These are phyloP conservation scores for Aphelinus certus DNA, from an alignment of 1,140 invertebrate species.

Conservation along the genomic window DNA sequence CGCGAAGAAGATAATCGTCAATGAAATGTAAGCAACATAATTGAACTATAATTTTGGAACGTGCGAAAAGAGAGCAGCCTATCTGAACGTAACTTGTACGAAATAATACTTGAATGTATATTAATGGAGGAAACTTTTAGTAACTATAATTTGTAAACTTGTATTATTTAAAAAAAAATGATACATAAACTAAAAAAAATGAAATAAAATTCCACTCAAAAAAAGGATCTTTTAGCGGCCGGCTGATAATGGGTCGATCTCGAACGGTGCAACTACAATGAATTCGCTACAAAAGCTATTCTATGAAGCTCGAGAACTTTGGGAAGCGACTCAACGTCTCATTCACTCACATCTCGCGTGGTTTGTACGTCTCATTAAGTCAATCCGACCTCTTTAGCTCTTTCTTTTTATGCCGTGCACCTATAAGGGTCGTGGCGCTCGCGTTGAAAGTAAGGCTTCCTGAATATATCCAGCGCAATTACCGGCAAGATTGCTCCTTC, in stretches of 20 bases:
- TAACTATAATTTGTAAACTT: too few relatives aligned
- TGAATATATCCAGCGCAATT: conserved; percentile 33
- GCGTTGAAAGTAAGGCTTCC: conserved; percentile 10
- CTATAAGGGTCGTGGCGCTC: not conserved
- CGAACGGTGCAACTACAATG: not conserved
- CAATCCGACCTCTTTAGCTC: not conserved
- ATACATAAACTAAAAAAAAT: too few relatives aligned
- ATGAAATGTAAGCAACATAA: too few relatives aligned
- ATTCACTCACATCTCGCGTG: conserved; percentile 15
- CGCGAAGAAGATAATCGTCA: too few relatives aligned
- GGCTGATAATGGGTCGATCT: not conserved
- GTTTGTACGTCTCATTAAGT: conserved; percentile 32
- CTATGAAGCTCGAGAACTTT: not conserved
- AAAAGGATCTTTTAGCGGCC: too few relatives aligned
- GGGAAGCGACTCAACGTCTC: not conserved
- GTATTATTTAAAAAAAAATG: too few relatives aligned
- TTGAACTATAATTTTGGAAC: too few relatives aligned
- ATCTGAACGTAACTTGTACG: too few relatives aligned
- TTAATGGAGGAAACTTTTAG: too few relatives aligned
- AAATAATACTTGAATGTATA: too few relatives aligned
- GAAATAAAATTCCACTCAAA: too few relatives aligned
- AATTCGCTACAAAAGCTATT: conserved; percentile 1
- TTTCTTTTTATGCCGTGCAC: not conserved
- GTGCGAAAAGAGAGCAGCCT: too few relatives aligned
- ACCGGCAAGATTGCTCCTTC: conserved; percentile 26